phyloP scores from a whole-genome alignment of 2,797 vertebrate species.

The Hippopotamyrus pictus region DNA sequence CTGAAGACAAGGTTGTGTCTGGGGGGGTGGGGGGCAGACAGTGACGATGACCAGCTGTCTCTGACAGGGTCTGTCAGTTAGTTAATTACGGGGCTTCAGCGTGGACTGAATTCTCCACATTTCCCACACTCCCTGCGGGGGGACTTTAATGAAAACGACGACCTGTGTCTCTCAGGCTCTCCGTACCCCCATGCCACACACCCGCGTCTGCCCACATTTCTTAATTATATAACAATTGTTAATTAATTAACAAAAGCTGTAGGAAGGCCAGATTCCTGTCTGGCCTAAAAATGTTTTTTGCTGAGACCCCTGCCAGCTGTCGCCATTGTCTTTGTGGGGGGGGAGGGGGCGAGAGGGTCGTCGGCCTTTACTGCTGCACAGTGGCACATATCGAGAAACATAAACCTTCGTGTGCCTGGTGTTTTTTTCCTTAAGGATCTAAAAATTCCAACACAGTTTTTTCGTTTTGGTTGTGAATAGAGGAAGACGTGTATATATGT shows the following conservation, averaged over 20 bases:
- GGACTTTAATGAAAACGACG: not conserved
- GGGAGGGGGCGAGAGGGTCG: not conserved
- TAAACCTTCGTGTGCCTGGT: not conserved
- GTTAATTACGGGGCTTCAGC: not conserved
- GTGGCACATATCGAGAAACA: not conserved
- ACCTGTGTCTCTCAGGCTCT: not conserved
- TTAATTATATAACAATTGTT: not conserved
- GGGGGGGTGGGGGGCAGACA: not conserved
- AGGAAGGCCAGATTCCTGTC: not conserved
- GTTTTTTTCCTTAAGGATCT: not conserved
- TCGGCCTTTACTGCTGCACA: not conserved
- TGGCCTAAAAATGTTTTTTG: conserved; percentile 23
- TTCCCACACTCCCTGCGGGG: not conserved
- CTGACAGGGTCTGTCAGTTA: not conserved
- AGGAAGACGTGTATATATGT: not conserved
- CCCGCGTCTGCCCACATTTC: not conserved
- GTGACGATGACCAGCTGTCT: not conserved
- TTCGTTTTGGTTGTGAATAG: not conserved
- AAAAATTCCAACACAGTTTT: not conserved
- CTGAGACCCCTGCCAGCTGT: conserved; percentile 46
- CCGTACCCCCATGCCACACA: not conserved
- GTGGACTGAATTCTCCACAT: not conserved
- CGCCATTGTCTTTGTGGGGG: conserved; percentile 33
- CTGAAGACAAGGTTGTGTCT: not conserved
- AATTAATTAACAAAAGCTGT: conserved; percentile 1